Conservation (phyloP, 2,888 invertebrate species). For the Eristalinus sepulchralis region DNA sequence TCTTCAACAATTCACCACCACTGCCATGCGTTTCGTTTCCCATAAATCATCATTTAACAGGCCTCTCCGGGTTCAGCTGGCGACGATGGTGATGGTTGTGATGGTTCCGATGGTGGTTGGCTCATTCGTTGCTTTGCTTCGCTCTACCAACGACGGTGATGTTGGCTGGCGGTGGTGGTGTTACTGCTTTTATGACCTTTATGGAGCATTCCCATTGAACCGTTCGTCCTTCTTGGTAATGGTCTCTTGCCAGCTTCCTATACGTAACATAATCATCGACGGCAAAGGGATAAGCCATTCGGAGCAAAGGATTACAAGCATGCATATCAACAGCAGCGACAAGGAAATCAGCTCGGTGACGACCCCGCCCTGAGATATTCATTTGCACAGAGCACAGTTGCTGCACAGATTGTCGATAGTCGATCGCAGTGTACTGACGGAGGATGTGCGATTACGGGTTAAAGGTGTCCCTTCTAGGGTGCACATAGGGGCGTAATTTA, state of each 20-base stretch:
- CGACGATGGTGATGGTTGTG: conserved; percentile 12
- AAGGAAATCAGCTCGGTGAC: conserved; percentile 64
- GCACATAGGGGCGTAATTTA: conserved; percentile 57
- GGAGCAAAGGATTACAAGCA: conserved; percentile 51
- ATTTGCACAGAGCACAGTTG: conserved; percentile 37
- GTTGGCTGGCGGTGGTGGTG: conserved; percentile 24
- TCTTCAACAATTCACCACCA: conserved; percentile 50
- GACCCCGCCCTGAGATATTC: conserved; percentile 61
- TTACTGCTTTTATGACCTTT: conserved; percentile 44
- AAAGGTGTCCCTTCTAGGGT: conserved; percentile 55
- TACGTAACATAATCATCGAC: conserved; percentile 58
- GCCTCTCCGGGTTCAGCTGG: conserved; percentile 54
- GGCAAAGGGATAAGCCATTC: conserved; percentile 51
- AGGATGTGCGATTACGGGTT: conserved; percentile 48
- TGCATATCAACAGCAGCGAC: conserved; percentile 61
- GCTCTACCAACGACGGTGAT: background rate
- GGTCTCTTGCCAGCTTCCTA: conserved; percentile 26
- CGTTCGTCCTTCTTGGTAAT: conserved; percentile 22
- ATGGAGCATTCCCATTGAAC: conserved; percentile 36
- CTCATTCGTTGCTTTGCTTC: background rate
- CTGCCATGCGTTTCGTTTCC: conserved; percentile 59
- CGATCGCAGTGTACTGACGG: conserved; percentile 6
- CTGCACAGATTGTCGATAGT: conserved; percentile 52
- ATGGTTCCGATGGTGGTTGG: conserved; percentile 15
- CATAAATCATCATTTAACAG: conserved; percentile 66